These are phyloP conservation scores for Porites divaricata DNA, from an alignment of 92 coral and sea anemone genomes.

Conservation along the genomic window DNA sequence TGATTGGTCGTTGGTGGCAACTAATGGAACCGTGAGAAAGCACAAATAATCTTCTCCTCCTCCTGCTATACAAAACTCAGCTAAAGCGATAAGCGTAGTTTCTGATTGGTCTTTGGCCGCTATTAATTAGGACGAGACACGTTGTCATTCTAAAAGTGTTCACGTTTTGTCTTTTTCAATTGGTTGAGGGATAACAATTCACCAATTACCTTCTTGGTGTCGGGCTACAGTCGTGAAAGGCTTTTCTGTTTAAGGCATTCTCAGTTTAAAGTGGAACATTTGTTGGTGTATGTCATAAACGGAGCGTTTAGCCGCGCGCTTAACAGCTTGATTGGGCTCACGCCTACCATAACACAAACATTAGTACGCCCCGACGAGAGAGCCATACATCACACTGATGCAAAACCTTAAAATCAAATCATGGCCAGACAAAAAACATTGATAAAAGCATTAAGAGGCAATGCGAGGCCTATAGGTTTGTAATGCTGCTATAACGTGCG, in stretches of 20 bases:
- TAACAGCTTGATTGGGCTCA: constrained; percentile 47
- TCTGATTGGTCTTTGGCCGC: constrained; percentile 87
- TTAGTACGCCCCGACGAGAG: constrained; percentile 31
- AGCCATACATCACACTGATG: not conserved
- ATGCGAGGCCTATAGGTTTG: not conserved
- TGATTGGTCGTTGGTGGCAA: constrained; percentile 85
- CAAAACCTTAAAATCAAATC: constrained; percentile 14
- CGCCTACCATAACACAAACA: constrained; percentile 52
- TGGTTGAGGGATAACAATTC: constrained; percentile 97
- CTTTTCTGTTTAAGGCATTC: constrained; percentile 64
- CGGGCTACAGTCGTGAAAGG: constrained; percentile 72
- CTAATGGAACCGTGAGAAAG: constrained; percentile 99
- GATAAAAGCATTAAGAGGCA: constrained; percentile 13
- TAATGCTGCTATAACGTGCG: constrained; percentile 43
- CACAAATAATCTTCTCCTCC: constrained; percentile 96
- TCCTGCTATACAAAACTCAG: constrained; percentile 86
- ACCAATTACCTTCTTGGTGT: constrained; percentile 92
- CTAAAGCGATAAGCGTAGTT: constrained; percentile 71
- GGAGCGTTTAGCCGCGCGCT: constrained; percentile 53
- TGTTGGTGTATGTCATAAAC: constrained; percentile 57
- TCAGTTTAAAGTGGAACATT: constrained; percentile 71
- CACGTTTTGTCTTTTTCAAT: constrained; percentile 94
- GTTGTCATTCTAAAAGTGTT: constrained; percentile 94
- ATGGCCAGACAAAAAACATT: not conserved
- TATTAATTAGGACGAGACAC: constrained; percentile 95